Evolutionary conservation across 2,113 vertebrate genomes (phyloP), one percentile per base, ranked within the genome.

Genomic region (Orientallactaga bullata): DNA sequence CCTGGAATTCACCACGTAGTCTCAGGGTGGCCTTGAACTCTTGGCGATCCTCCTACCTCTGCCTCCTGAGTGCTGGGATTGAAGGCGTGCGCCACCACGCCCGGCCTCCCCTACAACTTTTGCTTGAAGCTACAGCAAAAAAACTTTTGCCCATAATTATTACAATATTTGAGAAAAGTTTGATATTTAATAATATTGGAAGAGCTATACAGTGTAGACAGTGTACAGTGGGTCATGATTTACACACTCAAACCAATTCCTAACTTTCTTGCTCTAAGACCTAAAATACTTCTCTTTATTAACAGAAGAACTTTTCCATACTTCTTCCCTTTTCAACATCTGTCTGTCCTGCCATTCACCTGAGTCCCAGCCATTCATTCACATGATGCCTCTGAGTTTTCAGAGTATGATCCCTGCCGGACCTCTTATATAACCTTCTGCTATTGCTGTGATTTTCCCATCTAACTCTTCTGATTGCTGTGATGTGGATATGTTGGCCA

Each of bases 341-440:
- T 68, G 23, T 39, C 37, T 35, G 26, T 23, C 30, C 11, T 65
- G 24, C 7, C n/a, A 7, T 8, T 76, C 55, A 23, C 35, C n/a
- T 1, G 47, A 89, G 77, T 91, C 84, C 58, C 28, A 68, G 37
- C 32, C 9, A 3, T 81, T 60, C 80, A n/a, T 66, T 28, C 66
- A 13, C 8, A 11, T 13, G 5, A 17, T 35, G 17, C 10, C 39
- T 84, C 65, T 51, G 69, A 72, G 35, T 63, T 35, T 90, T 90
- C 4, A 0, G 55, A 35, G 35, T 16, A 0, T 9, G 15, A 28
- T 20, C 61, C 80, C 17, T 32, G 1, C 13, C 1, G 2, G 47
- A 3, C 66, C 32, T 69, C 20, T 7, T 12, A 2, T 39, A n/a
- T 58, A 24, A 21, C 47, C 12, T 30, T 24, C 1, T 24, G 18